Conservation (phyloP, 2,113 vertebrate species). For the Nesogale talazaci region DNA sequence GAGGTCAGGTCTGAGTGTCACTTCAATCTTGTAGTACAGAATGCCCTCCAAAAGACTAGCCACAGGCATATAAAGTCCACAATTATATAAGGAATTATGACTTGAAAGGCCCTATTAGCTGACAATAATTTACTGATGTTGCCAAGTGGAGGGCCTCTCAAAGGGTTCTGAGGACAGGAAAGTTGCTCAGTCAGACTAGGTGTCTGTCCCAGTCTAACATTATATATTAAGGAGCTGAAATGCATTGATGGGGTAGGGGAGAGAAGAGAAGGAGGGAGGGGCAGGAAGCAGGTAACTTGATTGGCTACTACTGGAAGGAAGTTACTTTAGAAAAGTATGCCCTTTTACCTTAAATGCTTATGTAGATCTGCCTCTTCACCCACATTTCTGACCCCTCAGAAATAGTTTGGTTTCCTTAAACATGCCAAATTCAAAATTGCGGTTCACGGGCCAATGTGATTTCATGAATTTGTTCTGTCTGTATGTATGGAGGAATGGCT, state of each 20-base stretch:
- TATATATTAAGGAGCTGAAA: conserved; percentile 6
- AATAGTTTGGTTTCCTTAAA: neutral
- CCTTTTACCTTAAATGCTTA: neutral
- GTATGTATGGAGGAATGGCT: conserved; percentile 5
- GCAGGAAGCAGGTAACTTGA: neutral
- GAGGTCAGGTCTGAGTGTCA: no score
- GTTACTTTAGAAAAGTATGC: conserved; percentile 4
- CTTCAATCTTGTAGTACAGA: no score
- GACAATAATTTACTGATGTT: neutral
- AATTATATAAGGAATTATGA: no score
- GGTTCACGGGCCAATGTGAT: conserved; percentile 29
- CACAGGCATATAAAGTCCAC: no score
- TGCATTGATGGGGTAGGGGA: neutral
- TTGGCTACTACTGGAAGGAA: neutral
- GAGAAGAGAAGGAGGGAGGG: neutral
- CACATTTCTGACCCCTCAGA: conserved; percentile 28
- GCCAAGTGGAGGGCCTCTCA: neutral
- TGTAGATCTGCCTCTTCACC: neutral
- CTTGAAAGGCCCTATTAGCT: no score
- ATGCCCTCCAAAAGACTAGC: no score
- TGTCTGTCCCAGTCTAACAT: neutral
- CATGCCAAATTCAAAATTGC: conserved; percentile 15
- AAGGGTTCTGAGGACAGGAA: conserved; percentile 12
- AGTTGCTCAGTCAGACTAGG: neutral
- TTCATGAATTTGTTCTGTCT: conserved; percentile 1